Base-by-base conservation (phyloP, 2,797 vertebrate genomes). In the Capromys pilorides region DNA sequence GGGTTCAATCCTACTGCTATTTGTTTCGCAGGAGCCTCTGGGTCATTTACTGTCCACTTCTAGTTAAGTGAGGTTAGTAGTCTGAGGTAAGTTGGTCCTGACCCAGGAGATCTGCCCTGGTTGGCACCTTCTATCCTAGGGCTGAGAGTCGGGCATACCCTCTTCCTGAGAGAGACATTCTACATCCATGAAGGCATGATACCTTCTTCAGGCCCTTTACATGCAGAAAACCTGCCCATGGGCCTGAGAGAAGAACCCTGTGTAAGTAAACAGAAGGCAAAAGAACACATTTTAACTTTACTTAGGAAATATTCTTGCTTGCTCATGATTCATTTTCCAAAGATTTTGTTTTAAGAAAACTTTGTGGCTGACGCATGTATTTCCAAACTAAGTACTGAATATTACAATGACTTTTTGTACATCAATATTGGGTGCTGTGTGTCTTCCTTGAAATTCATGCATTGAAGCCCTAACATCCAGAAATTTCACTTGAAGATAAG, bases 251-350 rank as follows among this genome's bases (percentile, higher is more conserved):
- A 73, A 73, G 71, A 39, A 73, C 71, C 10, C 6, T 24, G 22
- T 39, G 69, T 73, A 73, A 36, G n/a, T 59, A 71, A 71, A 83
- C 19, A 77, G 33, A 66, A 91, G 16, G n/a, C 4, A n/a, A 94
- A 82, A 69, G 33, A 24, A 31, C 16, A 61, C 18, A 71, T 73
- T 90, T 49, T 64, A 80, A 94, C 73, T 95, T 87, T 51, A 45
- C 64, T 93, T 93, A 77, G 64, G 84, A 87, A 89, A 80, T 79
- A 6, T 67, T 59, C 21, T 45, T 73, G n/a, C 45, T 78, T 19
- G 51, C 24, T 81, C 5, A 22, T 62, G 86, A 88, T 59, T 88
- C 57, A 41, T 86, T 96, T 93, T 61, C 31, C 64, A 79, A 91
- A 59, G 24, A 75, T 54, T 89, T 84, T 12, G 6, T 45, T 88